Base-by-base conservation (phyloP, 2,888 invertebrate species). In the Chloroclystis v-ata region DNA sequence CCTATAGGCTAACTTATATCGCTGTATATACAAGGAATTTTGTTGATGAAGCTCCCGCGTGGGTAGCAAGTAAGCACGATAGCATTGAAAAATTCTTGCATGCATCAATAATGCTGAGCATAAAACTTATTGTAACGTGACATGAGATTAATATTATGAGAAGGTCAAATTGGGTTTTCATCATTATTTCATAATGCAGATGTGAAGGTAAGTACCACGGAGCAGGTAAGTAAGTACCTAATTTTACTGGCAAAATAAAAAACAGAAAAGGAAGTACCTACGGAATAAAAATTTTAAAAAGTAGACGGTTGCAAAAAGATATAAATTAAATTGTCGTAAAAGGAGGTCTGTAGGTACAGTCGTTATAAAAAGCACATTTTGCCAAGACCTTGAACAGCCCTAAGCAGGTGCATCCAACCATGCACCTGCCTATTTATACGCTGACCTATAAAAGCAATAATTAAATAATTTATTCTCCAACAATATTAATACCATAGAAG, bases 391-490 rank as follows among this genome's bases (percentile, higher is more conserved):
- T 86, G 85, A 78, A 72, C 60, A 67, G 53, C 79, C 78, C 82
- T 53, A 49, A 53, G 81, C 86, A 84, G 85, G 82, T 82, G 82
- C 60, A 76, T 61, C 70, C 61, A 62, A 57, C 54, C 68, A 57
- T 78, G 69, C 85, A 87, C 84, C 86, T 87, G 86, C 83, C 61
- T 60, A 67, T 68, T 78, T 78, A 82, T 77, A 73, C 74, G 72
- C 74, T 87, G 85, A 87, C 86, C 86, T 86, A 87, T 86, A 82
- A 86, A 84, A 79, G 80, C 67, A 76, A 75, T 85, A 82, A 84
- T 83, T 82, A 83, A 77, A 79, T 76, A 82, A 82, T 81, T 76
- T 81, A 81, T 83, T 71, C 72, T 66, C 59, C 60, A 44, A 63
- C 75, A 79, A 78, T 20, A 4, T n/a, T 80, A 81, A 81, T 76